Evolutionary conservation across 2,888 invertebrate genomes (phyloP).

Genomic region (Capitulum mitella): DNA sequence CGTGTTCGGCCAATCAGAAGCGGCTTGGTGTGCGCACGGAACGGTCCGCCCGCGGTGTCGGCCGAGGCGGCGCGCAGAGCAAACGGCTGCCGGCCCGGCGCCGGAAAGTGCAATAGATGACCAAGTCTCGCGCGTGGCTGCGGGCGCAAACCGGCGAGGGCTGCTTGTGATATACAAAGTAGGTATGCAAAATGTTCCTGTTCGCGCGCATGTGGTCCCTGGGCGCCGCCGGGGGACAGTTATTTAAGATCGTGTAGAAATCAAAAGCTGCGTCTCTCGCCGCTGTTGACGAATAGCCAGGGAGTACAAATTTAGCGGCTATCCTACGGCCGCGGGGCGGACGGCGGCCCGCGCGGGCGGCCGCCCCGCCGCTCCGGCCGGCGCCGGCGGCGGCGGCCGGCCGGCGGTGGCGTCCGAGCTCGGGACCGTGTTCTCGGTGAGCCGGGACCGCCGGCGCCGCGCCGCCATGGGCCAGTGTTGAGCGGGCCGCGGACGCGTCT

Average conservation of each 20-base stretch:
- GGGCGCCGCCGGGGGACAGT: neutral
- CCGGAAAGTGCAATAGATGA: constrained; percentile 21
- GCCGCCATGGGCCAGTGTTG: neutral
- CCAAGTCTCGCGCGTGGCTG: neutral
- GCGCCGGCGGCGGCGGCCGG: too few relatives aligned
- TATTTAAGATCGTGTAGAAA: constrained; percentile 2
- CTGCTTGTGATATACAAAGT: constrained; percentile 20
- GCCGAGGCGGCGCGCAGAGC: neutral
- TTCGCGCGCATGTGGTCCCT: neutral
- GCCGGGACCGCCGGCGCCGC: neutral
- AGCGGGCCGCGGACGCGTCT: neutral
- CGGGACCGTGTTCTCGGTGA: too few relatives aligned
- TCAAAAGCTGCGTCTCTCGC: neutral
- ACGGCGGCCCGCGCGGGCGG: too few relatives aligned
- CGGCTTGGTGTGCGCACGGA: too few relatives aligned
- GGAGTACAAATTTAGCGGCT: constrained; percentile 9
- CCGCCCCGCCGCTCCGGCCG: too few relatives aligned
- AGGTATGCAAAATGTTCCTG: constrained; percentile 20
- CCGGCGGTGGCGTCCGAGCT: too few relatives aligned
- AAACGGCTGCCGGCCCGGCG: too few relatives aligned
- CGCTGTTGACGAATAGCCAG: neutral
- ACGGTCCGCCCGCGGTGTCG: too few relatives aligned
- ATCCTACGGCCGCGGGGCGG: neutral
- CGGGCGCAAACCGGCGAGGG: neutral
- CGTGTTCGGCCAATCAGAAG: too few relatives aligned